Evolutionary conservation across 1,140 invertebrate genomes (phyloP), one percentile per base, ranked within the genome.

Genomic region (Aethina tumida): DNA sequence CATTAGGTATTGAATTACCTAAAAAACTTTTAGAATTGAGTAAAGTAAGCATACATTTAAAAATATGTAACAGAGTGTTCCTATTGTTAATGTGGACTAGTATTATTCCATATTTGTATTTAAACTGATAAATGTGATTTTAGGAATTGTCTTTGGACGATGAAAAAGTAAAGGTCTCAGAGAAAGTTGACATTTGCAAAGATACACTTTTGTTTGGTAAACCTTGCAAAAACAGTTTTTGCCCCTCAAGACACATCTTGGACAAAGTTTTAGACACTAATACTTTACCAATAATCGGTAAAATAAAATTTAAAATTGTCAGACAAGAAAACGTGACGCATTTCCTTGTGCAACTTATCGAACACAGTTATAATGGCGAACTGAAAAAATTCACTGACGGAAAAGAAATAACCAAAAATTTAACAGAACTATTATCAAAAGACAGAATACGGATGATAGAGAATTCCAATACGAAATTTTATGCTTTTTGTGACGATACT

Each of bases 281-380:
- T 7, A n/a, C 28, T n/a, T 36, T 59, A 14, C 54, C 53, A 5
- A 29, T 49, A 29, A 44, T 35, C 16, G 54, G 55, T 4, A 41
- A 19, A 14, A 43, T 59, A n/a, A 48, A 50, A 39, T 57, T 54
- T 25, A 53, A 53, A 45, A 43, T 59, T 10, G 12, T 51, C 4
- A 31, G 36, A 15, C 19, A 55, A 8, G 34, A 43, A 12, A 41
- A 51, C 43, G 49, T 48, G 3, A 42, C 42, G 6, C 34, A 22
- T 14, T 50, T 40, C 32, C 35, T 36, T 3, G 40, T 56, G 8
- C 42, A 45, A 32, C n/a, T 58, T 5, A 9, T 58, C 2, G 47
- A 53, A 35, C 36, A 49, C 21, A 41, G 29, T 8, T 50, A 36
- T 12, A 35, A 50, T n/a, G 37, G 45, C n/a, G 37, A 49, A 8